A percentile compares a stretch with the other conserved stretches of the same genome.
These are phyloP conservation scores for Sphinx pinastri DNA, from an alignment of 2,888 invertebrate species.

Conservation along the genomic window DNA sequence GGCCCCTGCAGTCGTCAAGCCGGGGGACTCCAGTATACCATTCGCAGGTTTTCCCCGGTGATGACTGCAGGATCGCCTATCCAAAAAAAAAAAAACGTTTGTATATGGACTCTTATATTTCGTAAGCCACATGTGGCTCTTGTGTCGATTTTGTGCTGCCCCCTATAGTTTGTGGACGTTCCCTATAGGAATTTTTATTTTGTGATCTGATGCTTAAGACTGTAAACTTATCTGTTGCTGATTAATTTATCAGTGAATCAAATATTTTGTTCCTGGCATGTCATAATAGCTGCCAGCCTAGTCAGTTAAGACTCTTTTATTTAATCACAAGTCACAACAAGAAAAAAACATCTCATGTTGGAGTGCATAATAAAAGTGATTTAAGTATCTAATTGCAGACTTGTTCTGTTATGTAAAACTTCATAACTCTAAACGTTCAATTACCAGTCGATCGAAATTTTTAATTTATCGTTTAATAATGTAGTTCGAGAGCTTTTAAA, in stretches of 20 bases:
- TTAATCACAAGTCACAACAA: constrained; percentile 10
- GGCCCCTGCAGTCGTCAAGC: too few relatives aligned
- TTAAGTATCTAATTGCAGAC: constrained; percentile 29
- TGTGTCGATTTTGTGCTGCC: too few relatives aligned
- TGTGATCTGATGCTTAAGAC: too few relatives aligned
- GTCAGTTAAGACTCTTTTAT: neutral
- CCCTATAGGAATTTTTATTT: too few relatives aligned
- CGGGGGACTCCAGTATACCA: too few relatives aligned
- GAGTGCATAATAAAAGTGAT: constrained; percentile 15
- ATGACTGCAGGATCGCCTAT: too few relatives aligned
- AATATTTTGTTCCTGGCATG: neutral
- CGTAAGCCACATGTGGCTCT: too few relatives aligned
- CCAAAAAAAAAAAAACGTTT: too few relatives aligned
- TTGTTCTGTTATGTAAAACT: constrained; percentile 50
- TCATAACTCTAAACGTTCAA: constrained; percentile 52
- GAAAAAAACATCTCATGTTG: neutral
- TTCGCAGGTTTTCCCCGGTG: too few relatives aligned
- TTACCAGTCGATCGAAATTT: constrained; percentile 51
- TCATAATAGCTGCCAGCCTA: neutral
- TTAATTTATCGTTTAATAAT: constrained; percentile 57
- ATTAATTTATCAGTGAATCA: neutral
- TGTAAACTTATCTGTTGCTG: too few relatives aligned
- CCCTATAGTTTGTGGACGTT: too few relatives aligned
- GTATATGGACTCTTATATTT: too few relatives aligned
- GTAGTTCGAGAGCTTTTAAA: constrained; percentile 44